A percentile compares a stretch with the other conserved stretches of the same genome.
Conservation (phyloP, 1,140 invertebrate genomes). For the Akabosia matsudoensis region DNA sequence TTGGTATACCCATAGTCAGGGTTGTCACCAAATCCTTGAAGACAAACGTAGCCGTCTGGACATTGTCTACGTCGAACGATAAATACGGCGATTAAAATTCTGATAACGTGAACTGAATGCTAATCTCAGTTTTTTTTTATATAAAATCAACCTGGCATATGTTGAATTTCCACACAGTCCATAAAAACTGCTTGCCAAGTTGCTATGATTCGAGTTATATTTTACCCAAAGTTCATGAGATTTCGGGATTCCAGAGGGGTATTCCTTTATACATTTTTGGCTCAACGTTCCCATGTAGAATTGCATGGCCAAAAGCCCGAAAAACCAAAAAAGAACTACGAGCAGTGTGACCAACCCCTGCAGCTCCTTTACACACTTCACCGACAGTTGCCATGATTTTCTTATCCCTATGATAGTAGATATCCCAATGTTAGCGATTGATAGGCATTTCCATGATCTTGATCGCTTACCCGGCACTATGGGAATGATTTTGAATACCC, state of each 20-base stretch:
- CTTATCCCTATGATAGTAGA: not conserved
- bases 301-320: not conserved
- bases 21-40: constrained; percentile 75
- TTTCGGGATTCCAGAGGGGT: not conserved
- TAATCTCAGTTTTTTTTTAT: not conserved
- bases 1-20: constrained; percentile 87
- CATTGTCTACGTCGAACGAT: constrained; percentile 53
- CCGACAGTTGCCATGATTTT: not conserved
- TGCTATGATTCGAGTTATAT: not conserved
- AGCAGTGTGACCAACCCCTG: not conserved
- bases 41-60: constrained; percentile 70
- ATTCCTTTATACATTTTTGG: constrained; percentile 5
- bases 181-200: not conserved
- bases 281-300: not conserved
- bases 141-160: not conserved
- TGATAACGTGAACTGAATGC: too few relatives aligned
- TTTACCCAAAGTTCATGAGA: not conserved
- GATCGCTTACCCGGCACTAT: not conserved
- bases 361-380: not conserved
- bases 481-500: not conserved
- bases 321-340: not conserved
- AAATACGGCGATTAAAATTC: not conserved
- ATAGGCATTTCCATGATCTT: not conserved
- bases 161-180: not conserved
- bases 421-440: not conserved